A percentile compares a stretch with the other conserved stretches of the same genome.
phyloP scores from a whole-genome alignment of 2,888 invertebrate species.

The Tetheella fluctuosa region DNA sequence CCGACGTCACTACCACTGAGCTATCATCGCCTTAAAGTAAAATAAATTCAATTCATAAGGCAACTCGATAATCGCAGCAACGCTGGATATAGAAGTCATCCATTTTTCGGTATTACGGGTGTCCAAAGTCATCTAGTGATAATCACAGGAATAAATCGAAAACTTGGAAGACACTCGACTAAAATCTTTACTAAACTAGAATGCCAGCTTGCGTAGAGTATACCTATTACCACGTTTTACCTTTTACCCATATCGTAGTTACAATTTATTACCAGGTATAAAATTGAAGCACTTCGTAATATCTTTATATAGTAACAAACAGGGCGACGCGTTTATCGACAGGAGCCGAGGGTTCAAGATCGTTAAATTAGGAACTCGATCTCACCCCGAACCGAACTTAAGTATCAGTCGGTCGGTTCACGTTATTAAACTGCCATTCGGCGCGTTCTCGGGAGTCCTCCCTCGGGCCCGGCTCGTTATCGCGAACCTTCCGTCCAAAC shows the following conservation, averaged over 20 bases:
- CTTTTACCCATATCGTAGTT: constrained; percentile 3
- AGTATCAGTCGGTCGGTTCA: neutral
- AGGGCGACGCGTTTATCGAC: constrained; percentile 2
- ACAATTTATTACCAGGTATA: constrained; percentile 21
- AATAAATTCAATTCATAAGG: too few relatives aligned
- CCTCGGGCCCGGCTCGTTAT: neutral
- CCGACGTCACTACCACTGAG: too few relatives aligned
- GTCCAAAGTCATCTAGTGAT: too few relatives aligned
- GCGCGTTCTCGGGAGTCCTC: neutral
- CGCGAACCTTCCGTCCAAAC: neutral
- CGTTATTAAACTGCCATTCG: constrained; percentile 5
- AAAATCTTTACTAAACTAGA: neutral
- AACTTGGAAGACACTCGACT: neutral
- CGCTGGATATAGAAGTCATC: too few relatives aligned
- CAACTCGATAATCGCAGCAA: too few relatives aligned
- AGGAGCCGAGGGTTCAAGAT: constrained; percentile 8
- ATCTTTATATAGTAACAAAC: constrained; percentile 19
- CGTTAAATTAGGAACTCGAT: constrained; percentile 21
- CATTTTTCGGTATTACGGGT: too few relatives aligned
- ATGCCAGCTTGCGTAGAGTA: neutral
- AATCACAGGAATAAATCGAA: neutral
- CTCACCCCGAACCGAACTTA: neutral
- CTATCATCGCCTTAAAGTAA: too few relatives aligned
- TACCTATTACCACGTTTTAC: neutral
- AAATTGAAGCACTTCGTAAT: constrained; percentile 19